Percentiles rank a stretch among this genome's conserved stretches.
phyloP scores from a whole-genome alignment of 2,113 vertebrate species.

The Takifugu bimaculatus region DNA sequence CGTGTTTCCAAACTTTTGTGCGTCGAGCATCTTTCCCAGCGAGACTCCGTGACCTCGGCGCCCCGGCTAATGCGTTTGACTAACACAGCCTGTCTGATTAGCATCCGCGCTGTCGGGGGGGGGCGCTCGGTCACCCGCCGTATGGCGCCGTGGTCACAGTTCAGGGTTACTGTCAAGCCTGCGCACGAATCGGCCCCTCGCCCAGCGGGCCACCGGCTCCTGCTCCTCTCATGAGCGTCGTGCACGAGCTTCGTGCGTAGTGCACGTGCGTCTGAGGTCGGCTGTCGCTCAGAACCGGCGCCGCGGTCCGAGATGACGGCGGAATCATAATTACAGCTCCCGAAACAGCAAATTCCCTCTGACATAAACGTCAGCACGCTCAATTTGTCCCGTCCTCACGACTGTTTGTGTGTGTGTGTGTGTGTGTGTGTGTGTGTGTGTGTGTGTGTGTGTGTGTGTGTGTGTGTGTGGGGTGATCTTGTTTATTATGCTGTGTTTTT shows the following conservation, averaged over 20 bases:
- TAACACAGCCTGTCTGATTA: constrained; percentile 61
- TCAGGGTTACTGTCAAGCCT: constrained; percentile 55
- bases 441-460: too few relatives aligned
- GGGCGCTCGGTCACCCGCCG: constrained; percentile 26
- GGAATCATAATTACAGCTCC: not conserved
- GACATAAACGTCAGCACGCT: not conserved
- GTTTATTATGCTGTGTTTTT: too few relatives aligned
- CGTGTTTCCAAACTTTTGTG: too few relatives aligned
- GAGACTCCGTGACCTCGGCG: constrained; percentile 41
- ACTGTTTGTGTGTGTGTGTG: not conserved
- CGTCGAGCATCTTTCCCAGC: constrained; percentile 23
- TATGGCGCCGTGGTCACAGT: constrained; percentile 42
- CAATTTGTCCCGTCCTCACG: not conserved
- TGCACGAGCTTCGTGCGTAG: too few relatives aligned
- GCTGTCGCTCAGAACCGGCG: constrained; percentile 35
- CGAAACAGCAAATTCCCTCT: not conserved
- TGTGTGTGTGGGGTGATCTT: too few relatives aligned
- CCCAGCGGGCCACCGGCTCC: constrained; percentile 36
- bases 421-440: too few relatives aligned
- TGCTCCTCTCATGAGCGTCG: constrained; percentile 8
- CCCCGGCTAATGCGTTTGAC: constrained; percentile 54
- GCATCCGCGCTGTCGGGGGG: constrained; percentile 37
- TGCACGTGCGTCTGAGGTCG: constrained; percentile 2
- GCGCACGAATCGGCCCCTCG: constrained; percentile 40
- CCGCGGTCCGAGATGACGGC: constrained; percentile 19